A percentile compares a stretch with the other conserved stretches of the same genome.
phyloP scores from a whole-genome alignment of 2,797 vertebrate species.

The Echeneis naucrates region DNA sequence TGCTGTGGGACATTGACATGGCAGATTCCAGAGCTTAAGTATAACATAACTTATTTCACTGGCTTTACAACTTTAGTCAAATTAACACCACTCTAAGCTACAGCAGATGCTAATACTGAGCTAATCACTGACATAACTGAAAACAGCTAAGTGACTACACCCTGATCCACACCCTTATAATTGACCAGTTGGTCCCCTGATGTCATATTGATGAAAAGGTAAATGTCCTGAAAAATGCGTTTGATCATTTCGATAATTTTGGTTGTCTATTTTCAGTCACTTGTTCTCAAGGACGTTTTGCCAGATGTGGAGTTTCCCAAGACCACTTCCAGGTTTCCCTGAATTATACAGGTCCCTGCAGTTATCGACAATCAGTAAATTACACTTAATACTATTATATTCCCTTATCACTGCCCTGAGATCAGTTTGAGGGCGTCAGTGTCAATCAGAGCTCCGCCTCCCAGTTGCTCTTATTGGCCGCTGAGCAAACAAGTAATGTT shows the following conservation, averaged over 20 bases:
- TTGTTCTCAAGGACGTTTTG: not conserved
- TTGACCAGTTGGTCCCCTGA: not conserved
- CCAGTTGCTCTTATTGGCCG: slow-evolving; percentile 7
- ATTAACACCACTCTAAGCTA: not conserved
- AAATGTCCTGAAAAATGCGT: not conserved
- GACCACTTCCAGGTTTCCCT: slow-evolving; percentile 25
- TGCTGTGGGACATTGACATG: too few species aligned
- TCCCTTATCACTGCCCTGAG: not conserved
- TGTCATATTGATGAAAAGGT: not conserved
- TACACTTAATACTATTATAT: not conserved
- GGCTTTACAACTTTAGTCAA: not conserved
- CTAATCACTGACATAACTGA: not conserved
- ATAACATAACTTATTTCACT: too few species aligned
- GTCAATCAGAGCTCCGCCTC: not conserved
- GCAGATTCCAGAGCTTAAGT: too few species aligned
- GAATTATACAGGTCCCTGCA: slow-evolving; percentile 3
- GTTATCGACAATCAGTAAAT: not conserved
- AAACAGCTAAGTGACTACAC: slow-evolving; percentile 1
- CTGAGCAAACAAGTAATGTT: not conserved
- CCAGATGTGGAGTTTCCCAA: not conserved
- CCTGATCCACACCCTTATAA: not conserved
- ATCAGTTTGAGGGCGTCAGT: not conserved
- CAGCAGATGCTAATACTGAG: not conserved
- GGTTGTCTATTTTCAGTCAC: not conserved
- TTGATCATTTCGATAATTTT: not conserved